These are phyloP conservation scores for Caenorhabditis virilis DNA, from an alignment of 2,888 invertebrate genomes.

Conservation along the genomic window DNA sequence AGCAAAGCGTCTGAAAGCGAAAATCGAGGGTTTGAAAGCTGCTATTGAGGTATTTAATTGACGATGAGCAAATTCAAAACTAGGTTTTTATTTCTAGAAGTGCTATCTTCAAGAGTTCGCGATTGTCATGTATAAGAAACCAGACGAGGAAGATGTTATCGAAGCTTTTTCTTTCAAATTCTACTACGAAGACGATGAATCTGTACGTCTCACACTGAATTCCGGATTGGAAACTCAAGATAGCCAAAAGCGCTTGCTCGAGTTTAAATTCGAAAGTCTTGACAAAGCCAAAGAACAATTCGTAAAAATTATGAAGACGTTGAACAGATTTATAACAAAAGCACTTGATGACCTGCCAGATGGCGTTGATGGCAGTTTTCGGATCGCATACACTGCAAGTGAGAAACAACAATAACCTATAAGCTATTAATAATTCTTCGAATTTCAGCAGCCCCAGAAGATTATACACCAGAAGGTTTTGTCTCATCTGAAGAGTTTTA, in stretches of 20 bases:
- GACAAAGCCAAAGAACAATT: constrained; percentile 3
- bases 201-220: not conserved
- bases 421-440: not conserved
- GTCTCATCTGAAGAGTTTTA: constrained; percentile 6
- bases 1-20: constrained; percentile 2
- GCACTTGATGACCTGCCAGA: constrained; percentile 9
- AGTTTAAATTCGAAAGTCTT: constrained; percentile 7
- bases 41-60: constrained; percentile 4
- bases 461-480: constrained; percentile 17
- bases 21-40: constrained; percentile 7
- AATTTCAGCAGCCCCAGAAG: constrained; percentile 17
- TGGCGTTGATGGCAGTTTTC: constrained; percentile 19
- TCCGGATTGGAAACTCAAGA: constrained; percentile 7
- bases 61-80: not conserved
- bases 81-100: not conserved
- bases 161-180: constrained; percentile 22
- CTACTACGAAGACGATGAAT: constrained; percentile 9
- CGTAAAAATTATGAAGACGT: constrained; percentile 6
- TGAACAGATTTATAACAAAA: constrained; percentile 12
- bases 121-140: constrained; percentile 17
- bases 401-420: not conserved
- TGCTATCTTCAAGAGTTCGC: constrained; percentile 20
- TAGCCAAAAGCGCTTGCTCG: constrained; percentile 5
- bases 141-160: constrained; percentile 19
- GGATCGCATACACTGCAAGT: constrained; percentile 18